A percentile compares a stretch with the other conserved stretches of the same genome.
These are phyloP conservation scores for Corella eumyota DNA, from an alignment of 23 tunicate species.

Conservation along the genomic window DNA sequence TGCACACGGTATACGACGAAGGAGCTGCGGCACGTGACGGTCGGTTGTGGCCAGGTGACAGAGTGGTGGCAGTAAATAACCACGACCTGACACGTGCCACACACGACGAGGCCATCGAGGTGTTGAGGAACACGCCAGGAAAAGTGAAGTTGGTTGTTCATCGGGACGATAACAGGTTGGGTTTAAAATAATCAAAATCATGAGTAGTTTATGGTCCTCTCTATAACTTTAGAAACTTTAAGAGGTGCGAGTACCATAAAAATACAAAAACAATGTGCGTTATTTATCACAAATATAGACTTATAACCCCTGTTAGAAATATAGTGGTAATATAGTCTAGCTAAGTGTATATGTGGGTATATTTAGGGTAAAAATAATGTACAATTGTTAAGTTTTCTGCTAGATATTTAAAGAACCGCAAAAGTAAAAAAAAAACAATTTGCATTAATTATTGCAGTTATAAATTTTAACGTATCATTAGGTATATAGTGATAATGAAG, in stretches of 20 bases:
- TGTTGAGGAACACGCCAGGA: constrained; percentile 73
- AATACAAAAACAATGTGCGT: not conserved
- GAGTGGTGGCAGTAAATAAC: constrained; percentile 61
- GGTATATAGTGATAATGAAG: no score
- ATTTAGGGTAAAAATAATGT: no score
- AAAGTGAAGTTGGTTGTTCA: constrained; percentile 41
- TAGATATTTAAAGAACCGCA: no score
- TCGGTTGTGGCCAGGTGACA: constrained; percentile 87
- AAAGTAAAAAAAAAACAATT: no score
- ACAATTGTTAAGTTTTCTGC: no score
- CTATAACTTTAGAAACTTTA: not conserved
- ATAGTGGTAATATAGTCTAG: no score
- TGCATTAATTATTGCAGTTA: no score
- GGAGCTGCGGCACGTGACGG: constrained; percentile 95
- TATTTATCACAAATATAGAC: no score
- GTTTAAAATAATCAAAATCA: not conserved
- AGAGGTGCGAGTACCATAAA: not conserved
- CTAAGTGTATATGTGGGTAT: no score
- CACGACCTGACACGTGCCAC: constrained; percentile 60
- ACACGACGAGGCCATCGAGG: constrained; percentile 93
- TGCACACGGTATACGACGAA: constrained; percentile 87
- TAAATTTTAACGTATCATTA: no score
- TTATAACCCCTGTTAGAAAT: no score
- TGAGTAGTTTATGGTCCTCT: no score
- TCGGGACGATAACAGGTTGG: constrained; percentile 77